Percentiles rank a stretch among this genome's conserved stretches.
phyloP scores from a whole-genome alignment of 2,113 vertebrate species.

The Hoplias malabaricus region DNA sequence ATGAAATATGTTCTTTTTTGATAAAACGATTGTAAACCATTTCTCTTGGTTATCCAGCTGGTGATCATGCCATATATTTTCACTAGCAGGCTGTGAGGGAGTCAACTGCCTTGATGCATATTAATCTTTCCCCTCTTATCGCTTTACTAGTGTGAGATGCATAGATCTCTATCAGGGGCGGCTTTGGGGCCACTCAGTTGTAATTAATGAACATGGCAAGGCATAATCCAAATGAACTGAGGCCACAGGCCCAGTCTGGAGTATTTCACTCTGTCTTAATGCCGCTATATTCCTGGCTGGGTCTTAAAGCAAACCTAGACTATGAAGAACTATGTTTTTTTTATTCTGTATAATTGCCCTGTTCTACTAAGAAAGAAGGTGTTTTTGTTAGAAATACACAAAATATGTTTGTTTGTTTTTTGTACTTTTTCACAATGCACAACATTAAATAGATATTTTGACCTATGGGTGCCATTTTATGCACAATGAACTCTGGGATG shows the following conservation, averaged over 20 bases:
- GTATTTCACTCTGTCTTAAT: slow-evolving; percentile 52
- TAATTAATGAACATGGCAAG: slow-evolving; percentile 65
- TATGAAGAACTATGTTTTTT: too few species aligned
- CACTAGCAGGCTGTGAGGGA: slow-evolving; percentile 32
- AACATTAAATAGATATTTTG: too few species aligned
- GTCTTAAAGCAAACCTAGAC: too few species aligned
- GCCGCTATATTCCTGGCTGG: slow-evolving; percentile 51
- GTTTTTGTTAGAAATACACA: too few species aligned
- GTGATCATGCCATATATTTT: slow-evolving; percentile 22
- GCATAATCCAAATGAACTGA: slow-evolving; percentile 66
- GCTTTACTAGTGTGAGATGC: slow-evolving; percentile 55
- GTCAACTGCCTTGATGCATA: slow-evolving; percentile 7
- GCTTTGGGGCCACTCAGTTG: slow-evolving; percentile 54
- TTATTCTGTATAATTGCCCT: too few species aligned
- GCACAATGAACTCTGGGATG: too few species aligned
- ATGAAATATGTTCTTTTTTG: neutral
- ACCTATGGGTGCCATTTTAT: too few species aligned
- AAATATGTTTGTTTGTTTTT: too few species aligned
- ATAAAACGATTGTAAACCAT: neutral
- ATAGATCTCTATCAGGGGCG: slow-evolving; percentile 54
- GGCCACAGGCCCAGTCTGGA: slow-evolving; percentile 48
- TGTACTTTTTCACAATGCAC: too few species aligned
- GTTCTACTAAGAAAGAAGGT: too few species aligned
- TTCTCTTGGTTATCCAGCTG: neutral
- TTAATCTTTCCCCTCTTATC: slow-evolving; percentile 28